phyloP scores from a whole-genome alignment of 2,113 vertebrate genomes.

The Mola mola region DNA sequence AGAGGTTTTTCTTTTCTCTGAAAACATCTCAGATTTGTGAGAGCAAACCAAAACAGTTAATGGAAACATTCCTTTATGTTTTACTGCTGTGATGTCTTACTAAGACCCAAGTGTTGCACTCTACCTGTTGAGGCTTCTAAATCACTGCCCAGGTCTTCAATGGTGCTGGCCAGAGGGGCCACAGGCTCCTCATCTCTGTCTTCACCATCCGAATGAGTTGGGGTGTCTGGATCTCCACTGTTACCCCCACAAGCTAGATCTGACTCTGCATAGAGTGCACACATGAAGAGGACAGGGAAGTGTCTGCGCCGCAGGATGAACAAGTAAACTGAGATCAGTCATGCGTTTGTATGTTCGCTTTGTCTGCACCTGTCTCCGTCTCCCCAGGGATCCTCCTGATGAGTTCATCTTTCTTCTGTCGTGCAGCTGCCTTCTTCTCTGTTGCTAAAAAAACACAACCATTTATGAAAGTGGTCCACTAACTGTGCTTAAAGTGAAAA shows the following conservation, averaged over 20 bases:
- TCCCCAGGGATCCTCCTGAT: slow-evolving; percentile 87
- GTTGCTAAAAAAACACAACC: slow-evolving; percentile 75
- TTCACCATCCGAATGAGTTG: slow-evolving; percentile 73
- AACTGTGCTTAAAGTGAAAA: neutral
- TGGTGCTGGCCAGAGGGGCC: slow-evolving; percentile 72
- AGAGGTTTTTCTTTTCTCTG: no score
- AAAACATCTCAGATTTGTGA: no score
- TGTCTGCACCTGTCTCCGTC: slow-evolving; percentile 84
- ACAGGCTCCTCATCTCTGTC: slow-evolving; percentile 72
- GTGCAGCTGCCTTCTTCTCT: slow-evolving; percentile 89
- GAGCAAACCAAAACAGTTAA: no score
- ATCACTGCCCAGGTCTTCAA: slow-evolving; percentile 76
- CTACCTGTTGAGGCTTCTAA: slow-evolving; percentile 77
- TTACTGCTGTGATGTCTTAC: no score
- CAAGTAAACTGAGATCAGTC: slow-evolving; percentile 22
- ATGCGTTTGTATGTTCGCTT: slow-evolving; percentile 6
- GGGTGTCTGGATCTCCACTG: slow-evolving; percentile 67
- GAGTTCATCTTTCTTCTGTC: slow-evolving; percentile 87
- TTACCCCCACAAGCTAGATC: slow-evolving; percentile 73
- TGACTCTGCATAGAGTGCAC: slow-evolving; percentile 57
- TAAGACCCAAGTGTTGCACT: neutral
- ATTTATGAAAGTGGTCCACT: neutral
- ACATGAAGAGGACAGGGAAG: neutral
- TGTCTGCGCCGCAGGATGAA: slow-evolving; percentile 26
- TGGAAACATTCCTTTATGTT: no score